phyloP scores from a whole-genome alignment of 2,113 vertebrate species.

The Burhinus oedicnemus region DNA sequence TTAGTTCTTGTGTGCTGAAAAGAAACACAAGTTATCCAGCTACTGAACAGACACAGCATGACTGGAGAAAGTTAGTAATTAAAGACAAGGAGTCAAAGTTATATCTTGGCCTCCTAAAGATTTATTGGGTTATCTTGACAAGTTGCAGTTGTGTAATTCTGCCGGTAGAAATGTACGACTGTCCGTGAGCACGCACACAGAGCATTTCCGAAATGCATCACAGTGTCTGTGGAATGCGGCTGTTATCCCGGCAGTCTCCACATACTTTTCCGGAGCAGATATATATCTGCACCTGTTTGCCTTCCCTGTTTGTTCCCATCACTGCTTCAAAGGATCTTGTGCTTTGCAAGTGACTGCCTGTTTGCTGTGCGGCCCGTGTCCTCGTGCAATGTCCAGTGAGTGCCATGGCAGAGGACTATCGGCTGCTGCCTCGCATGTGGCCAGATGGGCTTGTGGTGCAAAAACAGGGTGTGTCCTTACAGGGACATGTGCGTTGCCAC shows the following conservation, averaged over 20 bases:
- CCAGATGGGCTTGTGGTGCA: not conserved
- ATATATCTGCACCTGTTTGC: constrained; percentile 14
- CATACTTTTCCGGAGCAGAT: not conserved
- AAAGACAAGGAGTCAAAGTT: not conserved
- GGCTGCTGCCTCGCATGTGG: not conserved
- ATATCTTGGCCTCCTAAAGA: not conserved
- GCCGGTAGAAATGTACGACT: not conserved
- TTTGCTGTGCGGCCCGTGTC: not conserved
- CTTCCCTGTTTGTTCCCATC: not conserved
- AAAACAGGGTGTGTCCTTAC: not conserved
- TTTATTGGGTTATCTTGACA: not conserved
- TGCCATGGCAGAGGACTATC: fast-evolving
- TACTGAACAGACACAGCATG: not conserved
- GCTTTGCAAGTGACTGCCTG: fast-evolving
- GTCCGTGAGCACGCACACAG: fast-evolving
- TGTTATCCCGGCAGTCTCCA: not conserved
- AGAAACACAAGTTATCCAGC: not conserved
- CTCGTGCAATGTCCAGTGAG: not conserved
- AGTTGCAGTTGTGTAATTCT: not conserved
- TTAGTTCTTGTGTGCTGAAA: not conserved
- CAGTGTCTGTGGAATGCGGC: not conserved
- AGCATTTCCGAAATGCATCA: not conserved
- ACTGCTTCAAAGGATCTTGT: not conserved
- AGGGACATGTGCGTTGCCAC: not conserved
- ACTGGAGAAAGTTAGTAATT: not conserved